Percentiles rank a stretch among this genome's conserved stretches.
Evolutionary conservation across 1,140 invertebrate species (phyloP).

Genomic region (Acromyrmex charruanus): DNA sequence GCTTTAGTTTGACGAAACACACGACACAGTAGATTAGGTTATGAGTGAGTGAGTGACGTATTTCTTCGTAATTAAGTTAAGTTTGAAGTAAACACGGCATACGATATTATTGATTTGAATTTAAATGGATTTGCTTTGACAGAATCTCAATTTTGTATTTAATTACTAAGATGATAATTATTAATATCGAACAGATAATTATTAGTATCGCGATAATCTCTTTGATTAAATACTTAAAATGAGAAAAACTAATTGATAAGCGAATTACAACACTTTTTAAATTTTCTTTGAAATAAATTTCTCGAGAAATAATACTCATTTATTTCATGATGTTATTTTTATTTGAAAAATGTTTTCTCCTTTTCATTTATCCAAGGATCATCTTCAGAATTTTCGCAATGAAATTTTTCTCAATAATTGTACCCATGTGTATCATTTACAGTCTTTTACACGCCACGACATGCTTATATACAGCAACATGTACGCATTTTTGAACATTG

Average conservation of each 20-base stretch:
- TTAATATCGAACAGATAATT: not conserved
- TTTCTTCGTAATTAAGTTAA: not conserved
- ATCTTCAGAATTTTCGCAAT: not conserved
- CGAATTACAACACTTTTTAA: not conserved
- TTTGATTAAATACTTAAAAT: not conserved
- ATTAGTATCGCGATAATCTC: not conserved
- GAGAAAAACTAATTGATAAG: no score
- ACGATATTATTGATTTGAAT: not conserved
- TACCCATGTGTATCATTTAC: not conserved
- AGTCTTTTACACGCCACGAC: slow-evolving; percentile 17
- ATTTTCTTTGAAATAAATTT: not conserved
- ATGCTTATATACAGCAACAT: not conserved
- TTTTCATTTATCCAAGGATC: not conserved
- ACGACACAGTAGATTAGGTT: not conserved
- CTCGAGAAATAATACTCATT: not conserved
- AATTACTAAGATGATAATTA: not conserved
- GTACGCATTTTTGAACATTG: slow-evolving; percentile 22
- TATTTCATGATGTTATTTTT: not conserved
- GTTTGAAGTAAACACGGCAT: not conserved
- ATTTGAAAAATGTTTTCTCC: not conserved
- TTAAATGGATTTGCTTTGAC: not conserved
- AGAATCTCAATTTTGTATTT: not conserved
- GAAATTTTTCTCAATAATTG: slow-evolving; percentile 9
- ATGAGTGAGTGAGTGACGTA: not conserved
- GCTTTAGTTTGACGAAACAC: not conserved